Evolutionary conservation across 2,113 vertebrate species (phyloP).

Genomic region (Taxidea taxus): DNA sequence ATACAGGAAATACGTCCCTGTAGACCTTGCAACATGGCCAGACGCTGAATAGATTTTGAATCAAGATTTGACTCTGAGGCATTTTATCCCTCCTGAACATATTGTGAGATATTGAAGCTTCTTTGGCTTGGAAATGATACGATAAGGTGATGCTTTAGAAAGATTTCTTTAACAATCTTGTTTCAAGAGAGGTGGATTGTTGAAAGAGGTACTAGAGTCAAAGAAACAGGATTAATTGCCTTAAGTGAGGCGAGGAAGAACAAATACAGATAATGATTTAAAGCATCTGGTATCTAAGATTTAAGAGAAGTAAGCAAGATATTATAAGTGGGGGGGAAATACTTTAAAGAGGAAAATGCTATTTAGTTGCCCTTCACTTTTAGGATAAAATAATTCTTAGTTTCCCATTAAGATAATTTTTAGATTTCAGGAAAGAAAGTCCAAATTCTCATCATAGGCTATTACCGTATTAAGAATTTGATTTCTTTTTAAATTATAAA

Average conservation of each 20-base stretch:
- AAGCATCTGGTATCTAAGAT: neutral
- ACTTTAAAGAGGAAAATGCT: neutral
- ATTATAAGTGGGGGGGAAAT: neutral
- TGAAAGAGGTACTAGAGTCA: neutral
- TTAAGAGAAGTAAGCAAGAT: neutral
- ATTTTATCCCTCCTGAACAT: neutral
- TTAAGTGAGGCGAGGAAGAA: neutral
- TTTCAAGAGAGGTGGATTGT: neutral
- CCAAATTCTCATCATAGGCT: neutral
- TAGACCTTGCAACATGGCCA: neutral
- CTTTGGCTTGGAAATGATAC: neutral
- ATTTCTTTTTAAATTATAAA: conserved; percentile 27
- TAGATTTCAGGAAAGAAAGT: neutral
- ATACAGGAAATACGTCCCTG: neutral
- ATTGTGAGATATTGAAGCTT: neutral
- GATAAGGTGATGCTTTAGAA: neutral
- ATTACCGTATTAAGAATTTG: neutral
- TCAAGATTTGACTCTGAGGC: neutral
- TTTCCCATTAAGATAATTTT: neutral
- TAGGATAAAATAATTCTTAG: neutral
- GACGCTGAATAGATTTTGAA: neutral
- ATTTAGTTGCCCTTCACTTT: neutral
- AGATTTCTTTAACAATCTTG: neutral
- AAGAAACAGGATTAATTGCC: neutral
- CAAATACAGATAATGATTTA: neutral